Conservation (phyloP, 2,888 invertebrate genomes). For the Bhutanitis thaidina region DNA sequence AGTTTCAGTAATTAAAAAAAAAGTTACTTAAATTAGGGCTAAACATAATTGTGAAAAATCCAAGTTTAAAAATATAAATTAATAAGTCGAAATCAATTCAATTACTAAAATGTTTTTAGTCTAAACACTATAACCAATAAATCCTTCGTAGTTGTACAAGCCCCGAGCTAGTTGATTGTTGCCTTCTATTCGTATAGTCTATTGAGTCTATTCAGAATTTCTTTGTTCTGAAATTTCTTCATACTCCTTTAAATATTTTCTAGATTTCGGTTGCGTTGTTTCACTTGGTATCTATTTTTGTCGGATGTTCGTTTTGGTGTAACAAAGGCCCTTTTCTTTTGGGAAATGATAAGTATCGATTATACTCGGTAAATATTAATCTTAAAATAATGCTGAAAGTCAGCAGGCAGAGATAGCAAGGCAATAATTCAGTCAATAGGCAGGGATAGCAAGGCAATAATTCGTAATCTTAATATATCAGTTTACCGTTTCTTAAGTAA, state of each 20-base stretch:
- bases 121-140: neutral
- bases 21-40: too few species aligned
- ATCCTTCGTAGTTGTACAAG: constrained; percentile 5
- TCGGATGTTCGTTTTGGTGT: constrained; percentile 6
- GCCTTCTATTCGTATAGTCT: constrained; percentile 1
- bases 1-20: too few species aligned
- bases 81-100: too few species aligned
- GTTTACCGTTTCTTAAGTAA: too few species aligned
- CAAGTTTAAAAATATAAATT: too few species aligned
- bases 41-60: too few species aligned
- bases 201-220: constrained; percentile 10
- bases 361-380: constrained; percentile 4
- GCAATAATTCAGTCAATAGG: too few species aligned
- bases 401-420: too few species aligned
- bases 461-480: too few species aligned
- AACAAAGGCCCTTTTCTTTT: neutral
- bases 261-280: neutral
- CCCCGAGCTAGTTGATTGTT: constrained; percentile 8
- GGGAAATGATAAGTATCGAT: constrained; percentile 2
- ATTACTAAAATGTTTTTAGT: too few species aligned
- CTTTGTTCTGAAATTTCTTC: constrained; percentile 10
- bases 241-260: constrained; percentile 12
- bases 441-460: too few species aligned
- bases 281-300: neutral
- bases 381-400: too few species aligned